Base-by-base conservation (phyloP, 2,797 vertebrate species). In the Pachyuromys duprasi region DNA sequence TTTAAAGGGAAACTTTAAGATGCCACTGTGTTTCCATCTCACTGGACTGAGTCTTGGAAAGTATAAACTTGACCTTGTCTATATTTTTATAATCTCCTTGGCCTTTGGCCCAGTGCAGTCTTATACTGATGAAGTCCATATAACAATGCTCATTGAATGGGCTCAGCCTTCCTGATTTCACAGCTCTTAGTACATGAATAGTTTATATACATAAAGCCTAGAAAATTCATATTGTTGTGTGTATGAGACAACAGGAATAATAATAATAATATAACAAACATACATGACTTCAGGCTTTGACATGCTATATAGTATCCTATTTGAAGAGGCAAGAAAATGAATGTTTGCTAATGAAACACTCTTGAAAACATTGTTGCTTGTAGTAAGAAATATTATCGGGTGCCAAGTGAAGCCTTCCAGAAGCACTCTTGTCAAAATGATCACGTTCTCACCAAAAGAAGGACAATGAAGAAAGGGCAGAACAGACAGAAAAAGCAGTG, bases 261-360 rank as follows among this genome's bases (percentile, higher is more conserved):
- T 17, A 60, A n/a, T 62, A 79, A 94, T 26, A 76, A 72, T 80
- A 57, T n/a, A 79, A 15, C 26, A 84, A 84, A 91, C 55, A 86
- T 20, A 67, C 70, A 24, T 0, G 67, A 79, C 84, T 90, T 88
- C 24, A 86, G 62, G n/a, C 26, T 55, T 62, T 92, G 81, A 91
- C 72, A 55, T 75, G 88, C 67, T 69, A 6, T 8, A 4, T 49
- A 26, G 91, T 91, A 49, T 84, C 86, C 79, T 81, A 86, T 86
- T 94, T 49, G 20, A 94, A 86, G 33, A 96, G 67, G 93, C 42
- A 95, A 92, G 93, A 89, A 91, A 94, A 84, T 86, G 70, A 92
- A 69, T 42, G 24, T 90, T 76, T 96, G 62, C 76, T 86, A 76
- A 96, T 81, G 81, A 86, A 49, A 49, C 57, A 15, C 26, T 91